Base-by-base conservation (phyloP, 2,113 vertebrate genomes). In the Australoheros scitulus region DNA sequence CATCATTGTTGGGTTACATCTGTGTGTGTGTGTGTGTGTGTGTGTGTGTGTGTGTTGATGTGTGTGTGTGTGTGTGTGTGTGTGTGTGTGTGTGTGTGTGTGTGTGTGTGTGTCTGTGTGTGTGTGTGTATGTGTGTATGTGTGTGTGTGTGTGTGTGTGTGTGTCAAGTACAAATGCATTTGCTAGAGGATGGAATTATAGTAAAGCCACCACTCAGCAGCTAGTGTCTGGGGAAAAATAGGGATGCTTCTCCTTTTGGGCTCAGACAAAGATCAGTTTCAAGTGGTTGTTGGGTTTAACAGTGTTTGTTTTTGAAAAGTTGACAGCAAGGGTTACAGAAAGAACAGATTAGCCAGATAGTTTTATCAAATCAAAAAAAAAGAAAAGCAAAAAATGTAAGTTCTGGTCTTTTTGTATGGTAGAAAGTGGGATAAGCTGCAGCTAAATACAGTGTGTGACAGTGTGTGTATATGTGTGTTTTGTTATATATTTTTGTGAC, bases 151-250 rank as follows among this genome's bases (percentile, higher is more conserved):
- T 24, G n/a, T 59, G 41, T 50, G 22, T 87, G 80, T 81, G 41
- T 86, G 68, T 81, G 85, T 84, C 26, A 79, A 85, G 86, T 87
- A 59, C 75, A 76, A 81, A 79, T 91, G 88, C 88, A 92, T 94
- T 93, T 92, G 85, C 84, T 76, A 77, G 80, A 77, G 79, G 91
- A 91, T 89, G 81, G 82, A 92, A 93, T 92, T 88, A 90, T 89
- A 83, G 76, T 38, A 65, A 72, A 91, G 87, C 87, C 79, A 56
- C 74, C 76, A 63, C 87, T 88, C 26, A 57, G 72, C 47, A 17
- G 83, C 58, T n/a, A 26, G 68, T 74, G 87, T 60, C 24, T 26
- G 61, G 61, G 86, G 82, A 76, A 89, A 72, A 88, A 87, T 65
- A 77, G 32, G 29, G 76, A 89, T 76, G 81, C 72, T 87, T 63